A percentile compares a stretch with the other conserved stretches of the same genome.
These are phyloP conservation scores for Apamea epomidion DNA, from an alignment of 2,888 invertebrate species.

Conservation along the genomic window DNA sequence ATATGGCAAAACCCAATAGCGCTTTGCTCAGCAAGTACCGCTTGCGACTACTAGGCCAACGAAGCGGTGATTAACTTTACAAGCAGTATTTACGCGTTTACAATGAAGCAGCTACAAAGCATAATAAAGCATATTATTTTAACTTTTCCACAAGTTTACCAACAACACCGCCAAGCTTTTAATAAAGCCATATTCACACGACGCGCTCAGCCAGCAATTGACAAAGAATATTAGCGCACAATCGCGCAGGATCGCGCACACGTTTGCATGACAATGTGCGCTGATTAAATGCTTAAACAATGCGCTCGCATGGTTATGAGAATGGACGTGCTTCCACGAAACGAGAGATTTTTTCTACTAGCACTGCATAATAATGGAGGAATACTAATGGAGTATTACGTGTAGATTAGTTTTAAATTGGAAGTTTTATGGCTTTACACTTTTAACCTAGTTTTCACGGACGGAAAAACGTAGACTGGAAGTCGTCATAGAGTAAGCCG, in stretches of 20 bases:
- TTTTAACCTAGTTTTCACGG: constrained; percentile 50
- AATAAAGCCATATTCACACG: constrained; percentile 4
- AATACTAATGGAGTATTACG: constrained; percentile 24
- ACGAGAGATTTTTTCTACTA: constrained; percentile 33
- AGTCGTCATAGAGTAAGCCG: constrained; percentile 22
- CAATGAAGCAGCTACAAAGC: neutral
- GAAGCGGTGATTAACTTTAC: neutral
- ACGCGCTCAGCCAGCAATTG: neutral
- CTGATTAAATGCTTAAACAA: constrained; percentile 57
- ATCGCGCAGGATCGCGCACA: constrained; percentile 33
- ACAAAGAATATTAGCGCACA: constrained; percentile 38
- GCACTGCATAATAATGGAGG: constrained; percentile 35
- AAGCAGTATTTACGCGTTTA: neutral
- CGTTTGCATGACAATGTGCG: constrained; percentile 58
- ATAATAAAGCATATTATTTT: neutral
- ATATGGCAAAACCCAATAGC: neutral
- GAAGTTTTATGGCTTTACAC: constrained; percentile 47
- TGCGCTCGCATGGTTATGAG: constrained; percentile 60
- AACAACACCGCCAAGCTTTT: constrained; percentile 18
- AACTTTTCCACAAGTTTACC: neutral
- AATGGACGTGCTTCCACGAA: constrained; percentile 43
- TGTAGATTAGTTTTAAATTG: constrained; percentile 41
- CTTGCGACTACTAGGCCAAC: neutral
- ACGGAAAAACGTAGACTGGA: constrained; percentile 41
- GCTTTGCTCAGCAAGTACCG: neutral